Evolutionary conservation across 1,140 invertebrate genomes (phyloP), one percentile per base, ranked within the genome.

Genomic region (Oppia nitens): DNA sequence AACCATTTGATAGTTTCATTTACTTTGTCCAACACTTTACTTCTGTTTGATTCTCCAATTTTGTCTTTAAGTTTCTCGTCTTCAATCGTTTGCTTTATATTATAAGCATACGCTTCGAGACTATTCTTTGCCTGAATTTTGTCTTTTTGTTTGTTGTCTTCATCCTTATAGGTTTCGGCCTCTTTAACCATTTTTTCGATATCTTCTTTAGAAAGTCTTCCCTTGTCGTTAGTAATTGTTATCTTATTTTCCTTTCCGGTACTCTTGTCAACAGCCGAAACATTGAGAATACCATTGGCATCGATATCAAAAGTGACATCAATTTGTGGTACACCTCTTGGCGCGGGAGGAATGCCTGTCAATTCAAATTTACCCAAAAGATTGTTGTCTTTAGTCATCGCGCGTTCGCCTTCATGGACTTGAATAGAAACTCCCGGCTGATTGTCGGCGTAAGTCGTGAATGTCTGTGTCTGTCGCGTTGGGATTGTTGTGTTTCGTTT

Each of bases 181-280:
- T 97, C 92, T 60, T 90, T 86, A 47, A 97, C 88, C 93, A 97
- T 97, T 47, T 87, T 78, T 70, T 97, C 90, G 67, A n/a, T n/a
- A n/a, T n/a, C n/a, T n/a, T n/a, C n/a, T n/a, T n/a, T n/a, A n/a
- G n/a, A n/a, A n/a, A n/a, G 78, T 67, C 93, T 83, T 47, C 97
- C 91, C 73, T 96, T 96, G 75, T 96, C 92, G 69, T 97, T 97
- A 66, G 89, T 96, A 66, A 97, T 96, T 26, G 89, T 94, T 71
- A 97, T 96, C 74, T 95, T 95, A 74, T 95, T 96, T 68, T 91
- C 86, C 72, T 93, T 93, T 67, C 92, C 92, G 62, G 93, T 95
- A 2, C 74, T 75, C 66, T 78, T 80, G 61, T 80, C 78, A 62
- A 78, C 75, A 29, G 79, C 79, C 23, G 74, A 73, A 14, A 75